Percentiles rank a stretch among this genome's conserved stretches.
Evolutionary conservation across 2,113 vertebrate species (phyloP).

Genomic region (Mormoops blainvillei): DNA sequence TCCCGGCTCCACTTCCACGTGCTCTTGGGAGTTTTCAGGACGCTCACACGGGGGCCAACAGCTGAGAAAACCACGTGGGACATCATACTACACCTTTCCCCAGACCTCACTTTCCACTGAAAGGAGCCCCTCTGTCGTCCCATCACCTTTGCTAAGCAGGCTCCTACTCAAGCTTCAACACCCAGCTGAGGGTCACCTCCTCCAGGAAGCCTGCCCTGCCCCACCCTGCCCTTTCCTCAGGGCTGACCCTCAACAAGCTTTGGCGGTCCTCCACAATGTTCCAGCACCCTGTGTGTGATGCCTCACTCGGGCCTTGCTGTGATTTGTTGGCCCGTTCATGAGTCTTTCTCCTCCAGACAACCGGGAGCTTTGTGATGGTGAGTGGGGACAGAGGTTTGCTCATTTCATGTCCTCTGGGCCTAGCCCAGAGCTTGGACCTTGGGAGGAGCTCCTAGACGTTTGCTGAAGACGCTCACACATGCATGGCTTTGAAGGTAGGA

Average conservation of each 20-base stretch:
- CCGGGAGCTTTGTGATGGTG: neutral
- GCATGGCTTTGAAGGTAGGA: neutral
- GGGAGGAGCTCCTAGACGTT: neutral
- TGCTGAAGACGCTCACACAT: neutral
- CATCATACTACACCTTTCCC: neutral
- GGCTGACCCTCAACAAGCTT: no score
- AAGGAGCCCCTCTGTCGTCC: neutral
- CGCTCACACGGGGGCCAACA: neutral
- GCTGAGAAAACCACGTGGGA: neutral
- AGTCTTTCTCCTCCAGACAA: neutral
- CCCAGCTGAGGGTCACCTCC: neutral
- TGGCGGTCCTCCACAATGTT: fast-evolving
- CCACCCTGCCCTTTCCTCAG: neutral
- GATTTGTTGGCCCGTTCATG: neutral
- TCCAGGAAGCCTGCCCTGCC: neutral
- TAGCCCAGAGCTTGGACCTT: neutral
- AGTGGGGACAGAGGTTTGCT: neutral
- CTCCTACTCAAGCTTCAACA: neutral
- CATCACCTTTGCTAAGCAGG: neutral
- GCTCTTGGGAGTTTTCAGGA: neutral
- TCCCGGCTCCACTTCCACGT: fast-evolving
- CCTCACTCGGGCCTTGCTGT: neutral
- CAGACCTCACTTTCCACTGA: neutral
- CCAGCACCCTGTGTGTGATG: neutral
- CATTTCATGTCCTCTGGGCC: neutral